Conservation (phyloP, 2,797 vertebrate genomes). For the Sarcophilus harrisii region DNA sequence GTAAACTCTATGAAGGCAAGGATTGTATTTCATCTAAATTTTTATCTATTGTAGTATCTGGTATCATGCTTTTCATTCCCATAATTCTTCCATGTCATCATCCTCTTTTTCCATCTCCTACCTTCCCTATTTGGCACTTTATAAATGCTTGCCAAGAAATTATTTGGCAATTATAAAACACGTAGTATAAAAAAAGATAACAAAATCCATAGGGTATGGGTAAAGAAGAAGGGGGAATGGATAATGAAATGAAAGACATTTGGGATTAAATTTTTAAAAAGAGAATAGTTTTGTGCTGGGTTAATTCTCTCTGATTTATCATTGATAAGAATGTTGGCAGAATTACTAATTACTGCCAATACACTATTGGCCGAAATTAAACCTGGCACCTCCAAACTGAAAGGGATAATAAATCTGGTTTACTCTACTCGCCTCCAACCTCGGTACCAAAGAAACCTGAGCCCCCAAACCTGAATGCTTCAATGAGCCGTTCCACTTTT, state of each 20-base stretch:
- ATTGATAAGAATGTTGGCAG: not conserved
- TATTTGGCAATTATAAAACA: not conserved
- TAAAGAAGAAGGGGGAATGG: not conserved
- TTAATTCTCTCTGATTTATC: not conserved
- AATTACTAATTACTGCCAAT: no score
- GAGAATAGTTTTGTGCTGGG: not conserved
- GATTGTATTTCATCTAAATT: not conserved
- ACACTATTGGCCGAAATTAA: not conserved
- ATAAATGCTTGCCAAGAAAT: not conserved
- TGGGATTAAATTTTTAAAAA: not conserved
- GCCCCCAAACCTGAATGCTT: slow-evolving; percentile 93
- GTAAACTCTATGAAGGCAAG: not conserved
- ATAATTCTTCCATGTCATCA: not conserved
- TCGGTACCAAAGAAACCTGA: not conserved
- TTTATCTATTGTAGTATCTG: not conserved
- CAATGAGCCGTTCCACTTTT: slow-evolving; percentile 97
- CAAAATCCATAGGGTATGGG: not conserved
- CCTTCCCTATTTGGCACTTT: not conserved
- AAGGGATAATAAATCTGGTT: not conserved
- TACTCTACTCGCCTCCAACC: not conserved
- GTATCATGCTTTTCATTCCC: not conserved
- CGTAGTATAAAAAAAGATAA: not conserved
- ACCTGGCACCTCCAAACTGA: not conserved
- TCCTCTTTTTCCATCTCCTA: not conserved
- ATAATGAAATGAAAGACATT: not conserved